Conservation (phyloP, 2,113 vertebrate species). For the Phasianus colchicus region DNA sequence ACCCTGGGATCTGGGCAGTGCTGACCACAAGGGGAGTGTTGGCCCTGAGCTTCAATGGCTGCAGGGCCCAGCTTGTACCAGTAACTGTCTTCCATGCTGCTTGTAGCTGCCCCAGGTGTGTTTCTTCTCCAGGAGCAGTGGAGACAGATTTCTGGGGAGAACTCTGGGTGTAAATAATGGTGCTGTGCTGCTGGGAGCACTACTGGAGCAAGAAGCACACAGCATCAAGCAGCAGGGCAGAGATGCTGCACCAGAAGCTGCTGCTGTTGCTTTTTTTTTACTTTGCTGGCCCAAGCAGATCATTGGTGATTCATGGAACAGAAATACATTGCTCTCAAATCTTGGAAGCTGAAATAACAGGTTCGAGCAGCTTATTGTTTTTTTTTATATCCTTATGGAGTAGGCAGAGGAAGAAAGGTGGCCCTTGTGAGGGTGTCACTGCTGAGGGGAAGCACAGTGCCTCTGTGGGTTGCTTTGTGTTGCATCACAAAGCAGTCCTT, state of each 20-base stretch:
- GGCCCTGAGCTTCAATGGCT: not conserved
- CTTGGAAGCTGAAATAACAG: not conserved
- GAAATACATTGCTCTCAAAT: fast-evolving
- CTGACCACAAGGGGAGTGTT: not conserved
- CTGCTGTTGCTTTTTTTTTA: not conserved
- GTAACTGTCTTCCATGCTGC: not conserved
- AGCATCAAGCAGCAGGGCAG: not conserved
- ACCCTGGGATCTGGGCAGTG: not conserved
- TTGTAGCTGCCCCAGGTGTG: fast-evolving
- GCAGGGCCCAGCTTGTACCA: not conserved
- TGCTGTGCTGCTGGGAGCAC: not conserved
- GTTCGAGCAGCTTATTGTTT: not conserved
- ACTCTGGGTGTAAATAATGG: not conserved
- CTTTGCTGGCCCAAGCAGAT: not conserved
- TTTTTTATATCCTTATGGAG: not conserved
- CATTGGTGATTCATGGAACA: not conserved
- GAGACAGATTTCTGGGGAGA: not conserved
- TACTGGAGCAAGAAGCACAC: not conserved
- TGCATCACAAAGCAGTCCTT: not conserved
- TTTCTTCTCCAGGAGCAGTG: not conserved
- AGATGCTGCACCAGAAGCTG: not conserved
- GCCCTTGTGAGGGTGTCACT: not conserved
- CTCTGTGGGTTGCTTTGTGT: not conserved
- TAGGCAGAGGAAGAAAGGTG: not conserved
- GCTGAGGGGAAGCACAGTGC: not conserved